These are phyloP conservation scores for Anthopleura sola DNA, from an alignment of 64 coral and sea anemone genomes.

Conservation along the genomic window DNA sequence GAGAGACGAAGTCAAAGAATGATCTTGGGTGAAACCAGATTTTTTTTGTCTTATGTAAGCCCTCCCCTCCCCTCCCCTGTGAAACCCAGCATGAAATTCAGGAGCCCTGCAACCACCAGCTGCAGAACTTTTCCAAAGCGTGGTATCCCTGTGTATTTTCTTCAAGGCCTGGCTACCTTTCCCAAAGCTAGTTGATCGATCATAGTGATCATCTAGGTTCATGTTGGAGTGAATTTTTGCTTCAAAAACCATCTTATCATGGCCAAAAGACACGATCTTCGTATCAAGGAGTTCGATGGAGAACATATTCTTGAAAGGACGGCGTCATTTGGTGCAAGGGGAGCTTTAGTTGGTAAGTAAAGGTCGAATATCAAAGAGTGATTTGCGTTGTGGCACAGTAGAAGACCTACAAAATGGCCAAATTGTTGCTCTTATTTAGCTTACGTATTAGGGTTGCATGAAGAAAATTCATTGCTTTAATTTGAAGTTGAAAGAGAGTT, in stretches of 20 bases:
- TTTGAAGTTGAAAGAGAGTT: too few relatives aligned
- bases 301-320: constrained; percentile 72
- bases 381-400: not conserved
- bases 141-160: not conserved
- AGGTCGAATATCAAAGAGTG: not conserved
- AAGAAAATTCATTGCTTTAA: not conserved
- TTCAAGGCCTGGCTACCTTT: not conserved
- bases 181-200: too few relatives aligned
- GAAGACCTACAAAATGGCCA: not conserved
- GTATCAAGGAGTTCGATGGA: constrained; percentile 88
- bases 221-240: not conserved
- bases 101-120: too few relatives aligned
- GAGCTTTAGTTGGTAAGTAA: constrained; percentile 73
- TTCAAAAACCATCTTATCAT: not conserved
- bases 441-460: not conserved
- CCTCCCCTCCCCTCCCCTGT: too few relatives aligned
- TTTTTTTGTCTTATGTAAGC: too few relatives aligned
- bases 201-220: not conserved
- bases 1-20: too few relatives aligned
- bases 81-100: too few relatives aligned
- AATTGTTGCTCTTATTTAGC: not conserved
- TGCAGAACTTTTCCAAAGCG: not conserved
- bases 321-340: constrained; percentile 73
- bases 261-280: constrained; percentile 48
- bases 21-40: too few relatives aligned